Conservation (phyloP, 2,888 invertebrate genomes). For the Cephus pulcher region DNA sequence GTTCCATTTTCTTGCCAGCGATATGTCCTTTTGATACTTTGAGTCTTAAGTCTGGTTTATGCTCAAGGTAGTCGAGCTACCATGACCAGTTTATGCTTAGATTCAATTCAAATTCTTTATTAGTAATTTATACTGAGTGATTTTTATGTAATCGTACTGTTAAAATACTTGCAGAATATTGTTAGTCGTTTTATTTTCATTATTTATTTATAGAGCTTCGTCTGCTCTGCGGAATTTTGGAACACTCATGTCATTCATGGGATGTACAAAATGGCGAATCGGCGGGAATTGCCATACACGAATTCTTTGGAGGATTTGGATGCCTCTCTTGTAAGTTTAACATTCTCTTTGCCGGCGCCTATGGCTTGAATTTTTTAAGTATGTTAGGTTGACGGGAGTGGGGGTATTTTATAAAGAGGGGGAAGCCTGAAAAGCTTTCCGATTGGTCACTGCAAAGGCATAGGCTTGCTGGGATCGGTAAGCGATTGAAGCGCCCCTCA, state of each 20-base stretch:
- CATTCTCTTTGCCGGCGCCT: not conserved
- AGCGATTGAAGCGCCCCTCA: not conserved
- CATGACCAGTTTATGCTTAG: not conserved
- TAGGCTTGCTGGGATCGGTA: not conserved
- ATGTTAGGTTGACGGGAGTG: not conserved
- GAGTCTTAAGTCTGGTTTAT: not conserved
- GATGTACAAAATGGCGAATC: not conserved
- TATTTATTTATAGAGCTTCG: not conserved
- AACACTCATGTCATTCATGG: not conserved
- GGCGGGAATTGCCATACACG: not conserved
- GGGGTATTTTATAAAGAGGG: not conserved
- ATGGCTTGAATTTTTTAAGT: not conserved
- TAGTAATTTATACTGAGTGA: not conserved
- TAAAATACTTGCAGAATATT: not conserved
- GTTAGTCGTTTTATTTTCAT: not conserved
- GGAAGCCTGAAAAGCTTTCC: not conserved
- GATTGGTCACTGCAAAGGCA: not conserved
- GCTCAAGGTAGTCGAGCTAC: not conserved
- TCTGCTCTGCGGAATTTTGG: not conserved
- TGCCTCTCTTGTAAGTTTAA: not conserved
- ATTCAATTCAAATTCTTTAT: not conserved
- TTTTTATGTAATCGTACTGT: not conserved
- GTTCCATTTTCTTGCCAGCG: not conserved
- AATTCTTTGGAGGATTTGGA: not conserved
- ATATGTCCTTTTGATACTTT: not conserved